Evolutionary conservation across 1,140 invertebrate species (phyloP).

Genomic region (Drosophila navojoa): DNA sequence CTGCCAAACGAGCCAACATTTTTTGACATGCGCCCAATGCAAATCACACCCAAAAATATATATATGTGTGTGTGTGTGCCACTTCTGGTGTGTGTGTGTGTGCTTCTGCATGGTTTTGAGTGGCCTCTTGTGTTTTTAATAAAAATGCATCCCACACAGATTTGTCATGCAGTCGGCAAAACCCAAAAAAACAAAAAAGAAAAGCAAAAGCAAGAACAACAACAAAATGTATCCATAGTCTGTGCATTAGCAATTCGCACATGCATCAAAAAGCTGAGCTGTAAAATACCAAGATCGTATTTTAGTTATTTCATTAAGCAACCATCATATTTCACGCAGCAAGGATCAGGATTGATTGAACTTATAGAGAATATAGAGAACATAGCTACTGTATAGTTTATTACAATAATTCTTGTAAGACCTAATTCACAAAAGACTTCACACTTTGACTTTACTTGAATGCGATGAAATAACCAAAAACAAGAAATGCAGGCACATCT

Average conservation of each 20-base stretch:
- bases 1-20: slow-evolving; percentile 42
- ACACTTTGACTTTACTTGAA: too few relatives aligned
- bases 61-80: slow-evolving; percentile 9
- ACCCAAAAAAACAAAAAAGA: not conserved
- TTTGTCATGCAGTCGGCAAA: slow-evolving; percentile 36
- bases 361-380: too few relatives aligned
- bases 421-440: too few relatives aligned
- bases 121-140: slow-evolving; percentile 34
- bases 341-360: too few relatives aligned
- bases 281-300: not conserved
- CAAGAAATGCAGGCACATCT: too few relatives aligned
- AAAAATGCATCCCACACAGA: slow-evolving; percentile 47
- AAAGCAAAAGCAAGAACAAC: not conserved
- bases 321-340: too few relatives aligned
- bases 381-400: too few relatives aligned
- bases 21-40: slow-evolving; percentile 37
- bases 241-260: not conserved
- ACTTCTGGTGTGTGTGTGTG: slow-evolving; percentile 9
- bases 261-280: not conserved
- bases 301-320: not conserved
- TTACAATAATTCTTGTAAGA: too few relatives aligned
- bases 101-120: slow-evolving; percentile 21
- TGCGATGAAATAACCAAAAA: too few relatives aligned
- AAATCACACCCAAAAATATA: slow-evolving; percentile 37
- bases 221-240: not conserved